phyloP scores from a whole-genome alignment of 2,113 vertebrate species.

The Paraplagusia blochii region DNA sequence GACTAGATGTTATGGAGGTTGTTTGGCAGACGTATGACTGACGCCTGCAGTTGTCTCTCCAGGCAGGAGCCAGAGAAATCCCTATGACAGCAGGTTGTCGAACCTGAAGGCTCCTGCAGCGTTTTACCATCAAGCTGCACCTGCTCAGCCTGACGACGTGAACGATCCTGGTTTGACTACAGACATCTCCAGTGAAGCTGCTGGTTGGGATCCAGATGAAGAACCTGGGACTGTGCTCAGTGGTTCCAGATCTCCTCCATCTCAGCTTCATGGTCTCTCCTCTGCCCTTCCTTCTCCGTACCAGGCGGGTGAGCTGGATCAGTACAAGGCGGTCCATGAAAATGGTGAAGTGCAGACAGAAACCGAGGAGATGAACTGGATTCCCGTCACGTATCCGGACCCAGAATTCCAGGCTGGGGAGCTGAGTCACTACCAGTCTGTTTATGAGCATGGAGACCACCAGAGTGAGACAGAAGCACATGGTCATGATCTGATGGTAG shows the following conservation, averaged over 20 bases:
- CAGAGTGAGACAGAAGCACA: conserved; percentile 15
- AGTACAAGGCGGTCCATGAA: not conserved
- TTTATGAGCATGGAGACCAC: not conserved
- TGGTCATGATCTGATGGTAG: not conserved
- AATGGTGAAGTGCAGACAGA: not conserved
- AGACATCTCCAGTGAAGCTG: not conserved
- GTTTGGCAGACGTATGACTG: not conserved
- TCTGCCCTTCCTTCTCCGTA: not conserved
- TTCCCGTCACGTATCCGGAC: not conserved
- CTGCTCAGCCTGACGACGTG: not conserved
- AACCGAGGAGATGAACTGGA: not conserved
- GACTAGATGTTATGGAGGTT: not conserved
- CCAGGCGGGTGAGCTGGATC: conserved; percentile 2
- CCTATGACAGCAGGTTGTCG: not conserved
- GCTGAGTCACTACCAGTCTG: not conserved
- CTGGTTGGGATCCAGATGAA: not conserved
- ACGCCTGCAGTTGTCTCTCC: not conserved
- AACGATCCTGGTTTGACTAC: not conserved
- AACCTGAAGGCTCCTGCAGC: not conserved
- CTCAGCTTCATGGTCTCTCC: not conserved
- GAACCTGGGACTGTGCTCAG: not conserved
- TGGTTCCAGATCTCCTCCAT: not conserved
- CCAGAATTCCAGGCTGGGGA: conserved; percentile 16
- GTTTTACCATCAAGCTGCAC: not conserved
- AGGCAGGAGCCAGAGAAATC: conserved; percentile 6